Percentiles rank a stretch among this genome's conserved stretches.
Conservation (phyloP, 2,888 invertebrate genomes). For the Imbricaverruca yamaguchii region DNA sequence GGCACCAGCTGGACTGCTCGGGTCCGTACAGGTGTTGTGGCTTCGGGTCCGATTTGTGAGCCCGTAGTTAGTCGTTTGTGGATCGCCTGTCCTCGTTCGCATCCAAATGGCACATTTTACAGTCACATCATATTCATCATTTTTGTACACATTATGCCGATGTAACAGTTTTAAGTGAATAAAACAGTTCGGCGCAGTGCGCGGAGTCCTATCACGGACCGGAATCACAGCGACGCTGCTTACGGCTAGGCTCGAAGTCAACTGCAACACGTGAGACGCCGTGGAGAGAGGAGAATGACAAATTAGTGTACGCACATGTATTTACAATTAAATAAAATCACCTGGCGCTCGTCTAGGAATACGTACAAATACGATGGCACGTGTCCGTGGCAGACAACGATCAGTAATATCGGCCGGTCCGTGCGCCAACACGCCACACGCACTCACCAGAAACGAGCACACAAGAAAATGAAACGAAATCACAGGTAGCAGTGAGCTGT, state of each 20-base stretch:
- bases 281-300: neutral
- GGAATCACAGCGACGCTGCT: neutral
- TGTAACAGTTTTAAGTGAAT: conserved; percentile 20
- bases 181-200: neutral
- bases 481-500: conserved; percentile 20
- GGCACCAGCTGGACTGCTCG: too few relatives aligned
- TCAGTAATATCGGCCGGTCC: conserved; percentile 3
- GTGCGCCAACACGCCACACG: neutral
- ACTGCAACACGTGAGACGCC: neutral
- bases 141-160: conserved; percentile 21
- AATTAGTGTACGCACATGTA: conserved; percentile 17
- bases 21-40: too few relatives aligned
- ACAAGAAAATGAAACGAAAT: conserved; percentile 19
- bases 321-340: conserved; percentile 20
- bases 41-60: too few relatives aligned
- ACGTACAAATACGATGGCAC: conserved; percentile 20
- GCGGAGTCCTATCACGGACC: neutral
- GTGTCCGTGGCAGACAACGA: neutral
- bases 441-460: neutral
- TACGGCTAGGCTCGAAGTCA: neutral
- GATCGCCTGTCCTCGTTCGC: neutral
- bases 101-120: neutral
- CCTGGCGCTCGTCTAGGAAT: conserved; percentile 12
- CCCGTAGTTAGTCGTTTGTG: too few relatives aligned
- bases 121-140: conserved; percentile 15